Evolutionary conservation across 2,797 vertebrate genomes (phyloP).

Genomic region (Myotis findleyi): DNA sequence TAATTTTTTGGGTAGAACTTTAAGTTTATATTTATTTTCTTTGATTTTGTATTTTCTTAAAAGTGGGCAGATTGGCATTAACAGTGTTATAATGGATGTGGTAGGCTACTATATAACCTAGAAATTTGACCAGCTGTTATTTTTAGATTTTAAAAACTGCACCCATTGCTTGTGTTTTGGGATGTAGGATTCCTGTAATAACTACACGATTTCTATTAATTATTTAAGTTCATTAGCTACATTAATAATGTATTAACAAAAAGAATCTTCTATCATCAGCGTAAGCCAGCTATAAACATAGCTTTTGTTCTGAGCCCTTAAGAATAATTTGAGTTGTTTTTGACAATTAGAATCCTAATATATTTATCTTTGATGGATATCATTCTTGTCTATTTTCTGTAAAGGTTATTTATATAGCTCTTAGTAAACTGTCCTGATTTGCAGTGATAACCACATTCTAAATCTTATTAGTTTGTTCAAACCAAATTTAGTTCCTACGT

Average conservation of each 20-base stretch:
- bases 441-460: not conserved
- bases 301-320: conserved; percentile 34
- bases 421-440: conserved; percentile 20
- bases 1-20: conserved; percentile 39
- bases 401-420: conserved; percentile 29
- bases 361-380: not conserved
- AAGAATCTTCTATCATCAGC: not conserved
- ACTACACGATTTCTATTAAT: conserved; percentile 57
- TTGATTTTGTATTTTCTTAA: conserved; percentile 31
- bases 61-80: conserved; percentile 1
- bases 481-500: not conserved
- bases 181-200: conserved; percentile 18
- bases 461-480: not conserved
- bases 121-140: conserved; percentile 26
- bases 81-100: not conserved
- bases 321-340: conserved; percentile 30
- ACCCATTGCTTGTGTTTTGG: conserved; percentile 21
- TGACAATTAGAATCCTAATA: not conserved
- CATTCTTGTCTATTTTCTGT: conserved; percentile 32
- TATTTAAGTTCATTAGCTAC: conserved; percentile 68
- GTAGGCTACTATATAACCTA: conserved; percentile 4
- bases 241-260: conserved; percentile 54
- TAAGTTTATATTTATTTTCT: conserved; percentile 52
- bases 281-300: conserved; percentile 1
- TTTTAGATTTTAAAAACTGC: conserved; percentile 57